Evolutionary conservation across 2,113 vertebrate genomes (phyloP).

Genomic region (Galeopterus variegatus): DNA sequence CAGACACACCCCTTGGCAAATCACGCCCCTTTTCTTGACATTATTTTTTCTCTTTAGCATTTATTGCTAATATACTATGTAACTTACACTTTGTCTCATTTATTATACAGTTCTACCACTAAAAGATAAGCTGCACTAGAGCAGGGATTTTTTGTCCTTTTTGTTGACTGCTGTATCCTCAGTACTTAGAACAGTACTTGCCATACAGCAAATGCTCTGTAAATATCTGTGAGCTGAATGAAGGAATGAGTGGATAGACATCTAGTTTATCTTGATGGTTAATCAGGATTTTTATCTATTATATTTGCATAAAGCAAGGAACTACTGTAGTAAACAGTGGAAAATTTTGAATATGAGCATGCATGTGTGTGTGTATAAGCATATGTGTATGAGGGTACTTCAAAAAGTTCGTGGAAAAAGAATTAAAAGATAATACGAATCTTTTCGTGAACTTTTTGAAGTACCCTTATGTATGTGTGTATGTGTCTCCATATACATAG

Average conservation of each 20-base stretch:
- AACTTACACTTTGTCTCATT: constrained; percentile 13
- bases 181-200: neutral
- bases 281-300: constrained; percentile 41
- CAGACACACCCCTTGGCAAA: neutral
- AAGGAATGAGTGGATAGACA: neutral
- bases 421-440: no score
- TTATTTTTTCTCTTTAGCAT: neutral
- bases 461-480: neutral
- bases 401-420: no score
- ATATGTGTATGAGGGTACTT: no score
- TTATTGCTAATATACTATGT: neutral
- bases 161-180: neutral
- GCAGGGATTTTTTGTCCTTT: neutral
- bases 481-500: neutral
- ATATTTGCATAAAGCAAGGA: constrained; percentile 39
- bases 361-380: neutral
- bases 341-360: neutral
- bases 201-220: neutral
- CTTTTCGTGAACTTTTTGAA: no score
- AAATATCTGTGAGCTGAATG: neutral
- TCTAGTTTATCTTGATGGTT: neutral
- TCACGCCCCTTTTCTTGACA: neutral
- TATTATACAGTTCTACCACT: neutral
- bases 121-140: neutral
- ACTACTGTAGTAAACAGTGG: neutral